Evolutionary conservation across 2,888 invertebrate genomes (phyloP), one percentile per base, ranked within the genome.

Genomic region (Melieria picta): DNA sequence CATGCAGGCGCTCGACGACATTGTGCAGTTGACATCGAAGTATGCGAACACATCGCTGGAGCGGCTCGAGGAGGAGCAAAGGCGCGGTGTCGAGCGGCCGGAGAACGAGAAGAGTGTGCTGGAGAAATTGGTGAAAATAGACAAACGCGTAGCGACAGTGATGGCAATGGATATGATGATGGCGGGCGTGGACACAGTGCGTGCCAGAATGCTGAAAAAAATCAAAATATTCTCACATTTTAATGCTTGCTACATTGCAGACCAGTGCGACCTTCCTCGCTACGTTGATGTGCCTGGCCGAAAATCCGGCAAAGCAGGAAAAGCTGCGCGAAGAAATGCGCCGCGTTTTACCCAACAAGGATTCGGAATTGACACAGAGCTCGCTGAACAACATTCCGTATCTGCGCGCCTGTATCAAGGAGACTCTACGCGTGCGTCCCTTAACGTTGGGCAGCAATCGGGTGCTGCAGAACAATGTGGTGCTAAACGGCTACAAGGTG

Each of bases 161-260:
- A 93, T 93, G 91, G 91, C 91, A 1, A 89, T 91, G 79, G 93
- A 93, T 81, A 90, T 93, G 91, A 78, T 93, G 7, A 86, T 90
- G 72, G 93, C 91, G 57, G 93, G 93, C 69, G 90, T 93, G 42
- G 93, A 93, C 81, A 92, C 93, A 68, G 93, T 94, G 86, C 87
- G 75, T 71, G 85, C 30, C 30, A 30, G 30, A 30, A 30, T 3
- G 3, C 30, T 30, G 30, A 30, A 30, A 2, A 30, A 30, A 2
- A 30, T 1, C 86, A 89, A 10, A 30, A 30, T 2, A 0, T 30
- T 30, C 30, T 30, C 1, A 30, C 30, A 30, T 30, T 30, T 30
- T 30, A 2, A 30, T 30, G 2, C 30, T 30, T 30, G 1, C 30
- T 30, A 46, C 16, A 30, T 82, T 79, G 90, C 72, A 86, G 85